Percentiles rank a stretch among this genome's conserved stretches.
Conservation (phyloP, 2,113 vertebrate species). For the Rhea pennata region DNA sequence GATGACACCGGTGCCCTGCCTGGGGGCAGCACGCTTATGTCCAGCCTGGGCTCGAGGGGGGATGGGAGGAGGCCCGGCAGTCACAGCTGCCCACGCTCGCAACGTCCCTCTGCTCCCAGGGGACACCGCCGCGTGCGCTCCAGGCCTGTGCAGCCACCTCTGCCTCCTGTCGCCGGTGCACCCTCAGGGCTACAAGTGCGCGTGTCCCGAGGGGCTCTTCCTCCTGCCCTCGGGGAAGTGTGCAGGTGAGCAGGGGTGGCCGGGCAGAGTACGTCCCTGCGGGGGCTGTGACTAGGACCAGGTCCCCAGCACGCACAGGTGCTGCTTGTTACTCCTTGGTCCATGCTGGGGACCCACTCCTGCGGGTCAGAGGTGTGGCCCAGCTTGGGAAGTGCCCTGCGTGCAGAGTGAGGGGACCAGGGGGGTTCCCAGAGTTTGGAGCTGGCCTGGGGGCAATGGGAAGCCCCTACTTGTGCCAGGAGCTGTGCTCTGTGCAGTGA, state of each 20-base stretch:
- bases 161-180: slow-evolving; percentile 85
- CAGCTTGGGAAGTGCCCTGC: background rate
- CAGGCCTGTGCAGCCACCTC: slow-evolving; percentile 78
- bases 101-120: slow-evolving; percentile 4
- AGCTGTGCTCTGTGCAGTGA: background rate
- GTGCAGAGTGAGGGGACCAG: no score
- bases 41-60: background rate
- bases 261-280: background rate
- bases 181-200: slow-evolving; percentile 82
- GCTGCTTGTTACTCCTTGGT: background rate
- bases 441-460: no score
- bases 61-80: background rate
- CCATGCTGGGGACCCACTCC: background rate
- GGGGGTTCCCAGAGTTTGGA: no score
- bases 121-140: slow-evolving; percentile 72
- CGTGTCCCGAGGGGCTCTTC: slow-evolving; percentile 82
- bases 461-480: background rate
- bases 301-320: background rate
- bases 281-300: background rate
- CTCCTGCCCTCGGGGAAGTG: slow-evolving; percentile 82
- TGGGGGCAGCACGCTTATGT: background rate
- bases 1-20: background rate
- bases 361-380: background rate
- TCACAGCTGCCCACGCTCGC: no score
- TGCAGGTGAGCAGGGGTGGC: slow-evolving; percentile 74